Conservation (phyloP, 2,797 vertebrate genomes). For the Sylvilagus floridanus region DNA sequence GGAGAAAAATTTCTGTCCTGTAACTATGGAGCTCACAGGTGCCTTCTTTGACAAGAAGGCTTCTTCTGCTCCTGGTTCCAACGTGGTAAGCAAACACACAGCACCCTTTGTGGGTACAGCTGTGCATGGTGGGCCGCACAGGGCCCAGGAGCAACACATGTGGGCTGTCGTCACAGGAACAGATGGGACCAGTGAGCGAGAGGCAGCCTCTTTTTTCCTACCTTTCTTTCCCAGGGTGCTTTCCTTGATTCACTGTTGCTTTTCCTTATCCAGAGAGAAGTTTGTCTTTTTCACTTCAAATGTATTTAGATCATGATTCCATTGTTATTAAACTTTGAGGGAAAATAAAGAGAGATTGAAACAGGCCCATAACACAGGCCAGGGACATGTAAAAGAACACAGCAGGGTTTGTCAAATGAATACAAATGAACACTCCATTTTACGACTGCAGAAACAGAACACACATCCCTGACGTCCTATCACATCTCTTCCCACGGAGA, state of each 20-base stretch:
- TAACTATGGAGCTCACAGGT: not conserved
- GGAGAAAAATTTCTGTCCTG: not conserved
- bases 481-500: not conserved
- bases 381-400: not conserved
- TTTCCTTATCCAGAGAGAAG: not conserved
- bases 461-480: not conserved
- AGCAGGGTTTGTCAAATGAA: not conserved
- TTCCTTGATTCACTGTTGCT: not conserved
- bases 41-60: slow-evolving; percentile 2
- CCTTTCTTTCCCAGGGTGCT: not conserved
- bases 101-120: accelerated
- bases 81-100: not conserved
- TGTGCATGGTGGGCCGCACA: not conserved
- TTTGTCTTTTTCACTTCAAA: slow-evolving; percentile 30
- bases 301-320: not conserved
- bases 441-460: not conserved
- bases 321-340: not conserved
- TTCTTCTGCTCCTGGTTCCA: not conserved
- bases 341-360: not conserved
- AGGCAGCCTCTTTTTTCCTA: not conserved
- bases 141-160: not conserved
- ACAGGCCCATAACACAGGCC: not conserved
- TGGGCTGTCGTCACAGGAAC: not conserved
- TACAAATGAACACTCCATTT: not conserved
- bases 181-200: not conserved